Conservation (phyloP, 2,888 invertebrate species). For the Ochlodes sylvanus region DNA sequence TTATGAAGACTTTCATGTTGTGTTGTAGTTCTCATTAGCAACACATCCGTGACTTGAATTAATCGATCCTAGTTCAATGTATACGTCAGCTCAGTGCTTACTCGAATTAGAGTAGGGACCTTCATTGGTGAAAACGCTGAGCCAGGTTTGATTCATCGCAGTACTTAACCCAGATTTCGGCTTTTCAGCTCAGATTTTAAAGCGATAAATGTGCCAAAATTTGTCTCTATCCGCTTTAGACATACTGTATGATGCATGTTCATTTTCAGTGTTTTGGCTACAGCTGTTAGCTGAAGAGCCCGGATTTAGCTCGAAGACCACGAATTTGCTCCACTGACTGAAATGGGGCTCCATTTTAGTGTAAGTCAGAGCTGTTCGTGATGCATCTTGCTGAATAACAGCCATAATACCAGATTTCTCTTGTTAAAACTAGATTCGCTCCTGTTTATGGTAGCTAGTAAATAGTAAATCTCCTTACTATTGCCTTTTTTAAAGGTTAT, state of each 20-base stretch:
- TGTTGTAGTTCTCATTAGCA: no score
- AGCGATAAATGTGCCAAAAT: conserved; percentile 30
- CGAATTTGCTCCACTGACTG: background rate
- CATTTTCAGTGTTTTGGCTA: background rate
- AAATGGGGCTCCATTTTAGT: no score
- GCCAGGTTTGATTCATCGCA: conserved; percentile 22
- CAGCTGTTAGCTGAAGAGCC: background rate
- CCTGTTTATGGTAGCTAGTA: no score
- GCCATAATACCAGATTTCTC: no score
- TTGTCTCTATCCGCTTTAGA: conserved; percentile 9
- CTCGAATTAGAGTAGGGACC: conserved; percentile 2
- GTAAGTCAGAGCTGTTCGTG: no score
- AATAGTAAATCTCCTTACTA: no score
- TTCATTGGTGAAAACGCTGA: conserved; percentile 5
- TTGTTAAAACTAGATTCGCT: no score
- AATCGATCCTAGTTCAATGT: background rate
- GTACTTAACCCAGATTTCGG: conserved; percentile 27
- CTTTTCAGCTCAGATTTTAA: conserved; percentile 12
- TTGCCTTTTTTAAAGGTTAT: no score
- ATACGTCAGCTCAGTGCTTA: background rate
- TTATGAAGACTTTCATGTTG: no score
- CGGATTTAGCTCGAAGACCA: background rate
- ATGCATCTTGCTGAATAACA: no score
- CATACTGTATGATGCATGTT: background rate
- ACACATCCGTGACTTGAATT: background rate